Evolutionary conservation across 2,888 invertebrate genomes (phyloP).

Genomic region (Drosophila antonietae): DNA sequence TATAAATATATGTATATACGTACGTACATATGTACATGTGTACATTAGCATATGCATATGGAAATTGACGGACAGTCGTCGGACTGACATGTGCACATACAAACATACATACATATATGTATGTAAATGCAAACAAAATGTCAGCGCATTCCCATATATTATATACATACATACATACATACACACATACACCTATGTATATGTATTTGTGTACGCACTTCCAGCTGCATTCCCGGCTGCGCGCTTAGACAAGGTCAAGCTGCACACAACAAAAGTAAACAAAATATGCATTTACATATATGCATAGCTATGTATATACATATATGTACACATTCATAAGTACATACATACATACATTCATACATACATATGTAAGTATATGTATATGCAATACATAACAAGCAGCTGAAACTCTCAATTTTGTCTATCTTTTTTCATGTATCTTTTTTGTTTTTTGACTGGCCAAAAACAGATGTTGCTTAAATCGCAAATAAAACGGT

Average conservation of each 20-base stretch:
- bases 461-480: constrained; percentile 70
- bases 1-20: constrained; percentile 2
- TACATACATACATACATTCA: neutral
- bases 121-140: neutral
- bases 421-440: neutral
- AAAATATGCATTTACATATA: neutral
- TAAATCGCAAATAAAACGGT: constrained; percentile 61
- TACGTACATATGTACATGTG: neutral
- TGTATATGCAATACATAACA: neutral
- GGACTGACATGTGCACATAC: constrained; percentile 17
- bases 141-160: neutral
- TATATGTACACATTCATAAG: neutral
- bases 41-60: constrained; percentile 33
- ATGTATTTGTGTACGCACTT: constrained; percentile 1
- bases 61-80: constrained; percentile 22
- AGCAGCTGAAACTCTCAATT: constrained; percentile 17
- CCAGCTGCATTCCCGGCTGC: constrained; percentile 20
- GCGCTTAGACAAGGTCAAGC: constrained; percentile 28
- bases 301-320: neutral
- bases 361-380: neutral
- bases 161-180: neutral
- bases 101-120: neutral
- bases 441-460: constrained; percentile 11
- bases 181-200: constrained; percentile 1
- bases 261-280: neutral